Percentiles rank a stretch among this genome's conserved stretches.
phyloP scores from a whole-genome alignment of 2,113 vertebrate species.

The Indri indri region DNA sequence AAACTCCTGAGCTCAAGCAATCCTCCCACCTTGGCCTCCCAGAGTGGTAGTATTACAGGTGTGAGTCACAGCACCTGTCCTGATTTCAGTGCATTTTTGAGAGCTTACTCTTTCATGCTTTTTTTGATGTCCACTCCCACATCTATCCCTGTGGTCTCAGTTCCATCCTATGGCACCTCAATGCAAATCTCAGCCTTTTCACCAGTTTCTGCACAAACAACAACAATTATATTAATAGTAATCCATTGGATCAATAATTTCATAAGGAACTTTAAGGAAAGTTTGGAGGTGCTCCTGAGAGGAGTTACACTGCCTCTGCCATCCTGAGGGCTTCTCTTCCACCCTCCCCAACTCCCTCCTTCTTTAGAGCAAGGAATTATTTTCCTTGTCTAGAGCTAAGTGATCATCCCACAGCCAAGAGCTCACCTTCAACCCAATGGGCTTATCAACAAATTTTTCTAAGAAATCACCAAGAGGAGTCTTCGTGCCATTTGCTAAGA shows the following conservation, averaged over 20 bases:
- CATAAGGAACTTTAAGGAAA: neutral
- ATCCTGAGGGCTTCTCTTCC: neutral
- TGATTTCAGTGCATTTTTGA: neutral
- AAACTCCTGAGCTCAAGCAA: too few relatives aligned
- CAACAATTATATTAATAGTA: neutral
- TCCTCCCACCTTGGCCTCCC: too few relatives aligned
- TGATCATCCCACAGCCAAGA: too few relatives aligned
- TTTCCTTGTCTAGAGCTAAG: neutral
- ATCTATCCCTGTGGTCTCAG: neutral
- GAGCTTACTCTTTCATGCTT: neutral
- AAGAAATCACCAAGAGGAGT: neutral
- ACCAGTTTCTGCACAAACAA: neutral
- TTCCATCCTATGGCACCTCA: neutral
- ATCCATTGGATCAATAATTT: too few relatives aligned
- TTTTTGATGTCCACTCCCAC: neutral
- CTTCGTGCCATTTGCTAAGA: neutral
- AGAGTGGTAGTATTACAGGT: too few relatives aligned
- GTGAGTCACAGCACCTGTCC: too few relatives aligned
- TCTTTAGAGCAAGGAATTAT: neutral
- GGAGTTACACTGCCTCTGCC: too few relatives aligned
- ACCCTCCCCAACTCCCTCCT: neutral
- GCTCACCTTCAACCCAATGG: neutral
- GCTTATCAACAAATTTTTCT: neutral
- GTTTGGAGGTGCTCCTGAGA: neutral
- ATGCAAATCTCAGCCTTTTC: neutral